phyloP scores from a whole-genome alignment of 2,797 vertebrate genomes.

The Ptychadena robeensis region DNA sequence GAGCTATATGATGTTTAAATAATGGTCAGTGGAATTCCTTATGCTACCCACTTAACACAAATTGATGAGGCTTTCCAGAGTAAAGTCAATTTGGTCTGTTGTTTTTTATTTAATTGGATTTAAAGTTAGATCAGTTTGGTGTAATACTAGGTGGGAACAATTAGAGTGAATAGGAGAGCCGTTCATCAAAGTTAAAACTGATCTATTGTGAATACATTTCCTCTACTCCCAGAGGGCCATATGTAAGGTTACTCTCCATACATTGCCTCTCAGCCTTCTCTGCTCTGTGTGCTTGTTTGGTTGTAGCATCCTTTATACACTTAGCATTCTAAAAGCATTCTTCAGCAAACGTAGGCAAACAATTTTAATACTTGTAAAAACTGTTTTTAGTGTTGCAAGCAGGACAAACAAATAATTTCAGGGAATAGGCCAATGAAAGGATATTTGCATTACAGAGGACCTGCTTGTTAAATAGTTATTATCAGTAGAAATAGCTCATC shows the following conservation, averaged over 20 bases:
- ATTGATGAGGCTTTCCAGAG: conserved; percentile 64
- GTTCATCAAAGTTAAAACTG: conserved; percentile 70
- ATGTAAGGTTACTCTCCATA: conserved; percentile 4
- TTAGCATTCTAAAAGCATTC: background rate
- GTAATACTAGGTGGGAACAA: conserved; percentile 69
- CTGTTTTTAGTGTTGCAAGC: background rate
- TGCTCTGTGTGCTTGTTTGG: background rate
- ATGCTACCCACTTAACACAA: conserved; percentile 65
- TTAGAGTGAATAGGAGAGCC: conserved; percentile 66
- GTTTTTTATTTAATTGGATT: conserved; percentile 67
- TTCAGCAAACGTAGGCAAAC: background rate
- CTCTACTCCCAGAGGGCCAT: conserved; percentile 56
- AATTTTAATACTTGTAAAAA: background rate
- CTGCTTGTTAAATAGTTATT: too few species aligned
- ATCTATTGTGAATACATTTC: conserved; percentile 63
- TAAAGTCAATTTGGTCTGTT: conserved; percentile 59
- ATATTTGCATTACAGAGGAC: background rate
- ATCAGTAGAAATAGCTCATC: too few species aligned
- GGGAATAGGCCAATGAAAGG: background rate
- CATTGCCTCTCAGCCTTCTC: background rate
- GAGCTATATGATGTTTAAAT: conserved; percentile 51
- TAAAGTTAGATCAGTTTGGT: conserved; percentile 67
- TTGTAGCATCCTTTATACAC: background rate
- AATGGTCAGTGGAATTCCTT: conserved; percentile 39
- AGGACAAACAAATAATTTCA: background rate